phyloP scores from a whole-genome alignment of 2,888 invertebrate genomes.

The Tinea semifulvella region DNA sequence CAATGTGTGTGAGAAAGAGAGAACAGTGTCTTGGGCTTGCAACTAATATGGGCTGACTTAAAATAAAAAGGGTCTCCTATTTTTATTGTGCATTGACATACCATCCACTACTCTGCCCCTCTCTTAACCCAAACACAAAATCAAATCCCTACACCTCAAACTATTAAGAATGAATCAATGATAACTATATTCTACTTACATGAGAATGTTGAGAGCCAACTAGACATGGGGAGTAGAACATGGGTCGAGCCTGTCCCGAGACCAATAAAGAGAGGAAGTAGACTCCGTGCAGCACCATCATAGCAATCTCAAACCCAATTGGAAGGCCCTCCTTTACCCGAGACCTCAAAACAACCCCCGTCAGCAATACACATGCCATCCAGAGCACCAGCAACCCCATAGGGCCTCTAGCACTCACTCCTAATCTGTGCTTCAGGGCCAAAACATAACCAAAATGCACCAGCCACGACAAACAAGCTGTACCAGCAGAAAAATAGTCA shows the following conservation, averaged over 20 bases:
- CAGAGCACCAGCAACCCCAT: slow-evolving; percentile 72
- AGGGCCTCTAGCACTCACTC: slow-evolving; percentile 79
- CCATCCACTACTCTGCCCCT: too few relatives aligned
- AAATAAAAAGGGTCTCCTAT: too few relatives aligned
- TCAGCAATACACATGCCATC: slow-evolving; percentile 72
- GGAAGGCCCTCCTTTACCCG: slow-evolving; percentile 58
- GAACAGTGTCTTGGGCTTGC: too few relatives aligned
- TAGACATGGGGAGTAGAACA: slow-evolving; percentile 55
- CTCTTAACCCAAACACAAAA: too few relatives aligned
- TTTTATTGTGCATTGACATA: too few relatives aligned
- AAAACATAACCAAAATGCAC: slow-evolving; percentile 81
- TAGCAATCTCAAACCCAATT: slow-evolving; percentile 69
- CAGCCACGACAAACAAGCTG: slow-evolving; percentile 81
- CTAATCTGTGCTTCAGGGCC: slow-evolving; percentile 71
- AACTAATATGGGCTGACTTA: too few relatives aligned
- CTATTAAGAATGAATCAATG: too few relatives aligned
- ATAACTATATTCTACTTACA: slow-evolving; percentile 43
- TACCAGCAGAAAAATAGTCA: slow-evolving; percentile 75
- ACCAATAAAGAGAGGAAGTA: slow-evolving; percentile 80
- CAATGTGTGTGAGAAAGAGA: too few relatives aligned
- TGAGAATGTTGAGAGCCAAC: slow-evolving; percentile 61
- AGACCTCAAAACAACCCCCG: slow-evolving; percentile 74
- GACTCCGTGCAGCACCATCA: slow-evolving; percentile 69
- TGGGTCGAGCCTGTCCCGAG: slow-evolving; percentile 54
- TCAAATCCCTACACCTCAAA: too few relatives aligned